Base-by-base conservation (phyloP, 2,888 invertebrate genomes). In the Hypomecis atomaria region DNA sequence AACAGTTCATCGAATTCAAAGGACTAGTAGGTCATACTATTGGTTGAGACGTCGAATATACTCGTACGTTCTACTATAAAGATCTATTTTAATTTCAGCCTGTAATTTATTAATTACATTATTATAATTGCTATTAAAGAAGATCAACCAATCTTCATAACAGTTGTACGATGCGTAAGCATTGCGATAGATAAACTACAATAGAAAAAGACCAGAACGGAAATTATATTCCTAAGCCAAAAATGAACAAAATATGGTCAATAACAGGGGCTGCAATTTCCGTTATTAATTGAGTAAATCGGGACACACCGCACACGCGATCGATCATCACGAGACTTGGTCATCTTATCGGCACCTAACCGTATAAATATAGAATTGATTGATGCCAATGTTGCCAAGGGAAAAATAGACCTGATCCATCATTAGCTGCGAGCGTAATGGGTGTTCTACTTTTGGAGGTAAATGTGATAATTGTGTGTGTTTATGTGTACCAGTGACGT, bases 361-460 rank as follows among this genome's bases (percentile, higher is more conserved):
- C 42, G 59, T 69, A 71, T 68, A 67, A 70, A 71, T 65, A 73
- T 69, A 58, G 62, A 68, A 70, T 57, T 66, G 63, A 65, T 68
- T 52, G 66, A 70, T 64, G 66, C 57, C 64, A 66, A 65, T 55
- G 57, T 52, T 48, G 59, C 54, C 44, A 47, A 11, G 37, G 64
- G 50, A 62, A 55, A 70, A 72, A 69, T 69, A 66, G 44, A 62
- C 52, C 60, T 73, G 59, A 73, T 56, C 42, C 40, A 69, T 66
- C 54, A 47, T 45, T 63, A 55, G 38, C 7, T 38, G 33, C 37
- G 42, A 47, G 34, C 9, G 52, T 47, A 42, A 42, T 52, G 48
- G n/a, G 37, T 48, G 34, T 23, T 23, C 23, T 23, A 23, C 23
- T 23, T 3, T 23, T 23, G 23, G 23, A 23, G 23, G 23, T 23